phyloP scores from a whole-genome alignment of 2,888 invertebrate genomes.

The Acanthopleura granulata region DNA sequence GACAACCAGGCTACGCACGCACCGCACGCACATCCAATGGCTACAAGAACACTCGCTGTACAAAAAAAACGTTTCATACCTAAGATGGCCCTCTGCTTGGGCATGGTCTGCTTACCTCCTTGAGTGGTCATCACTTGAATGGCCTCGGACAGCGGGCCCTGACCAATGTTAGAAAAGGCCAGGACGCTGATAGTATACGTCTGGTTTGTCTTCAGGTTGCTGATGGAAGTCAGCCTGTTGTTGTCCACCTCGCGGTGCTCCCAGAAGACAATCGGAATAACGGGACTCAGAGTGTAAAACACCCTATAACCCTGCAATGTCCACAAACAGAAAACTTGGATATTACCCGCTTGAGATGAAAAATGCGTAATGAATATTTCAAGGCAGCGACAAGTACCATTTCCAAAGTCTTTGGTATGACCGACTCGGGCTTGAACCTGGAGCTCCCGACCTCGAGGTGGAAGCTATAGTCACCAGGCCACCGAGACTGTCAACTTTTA shows the following conservation, averaged over 20 bases:
- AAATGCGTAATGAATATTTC: too few relatives aligned
- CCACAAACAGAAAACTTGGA: background rate
- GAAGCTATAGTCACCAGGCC: too few relatives aligned
- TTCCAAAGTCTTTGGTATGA: too few relatives aligned
- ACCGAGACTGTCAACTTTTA: background rate
- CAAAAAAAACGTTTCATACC: background rate
- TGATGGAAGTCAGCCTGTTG: slow-evolving; percentile 86
- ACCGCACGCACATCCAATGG: slow-evolving; percentile 21
- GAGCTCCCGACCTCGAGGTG: too few relatives aligned
- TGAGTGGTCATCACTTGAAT: slow-evolving; percentile 98
- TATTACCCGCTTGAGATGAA: background rate
- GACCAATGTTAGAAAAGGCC: slow-evolving; percentile 89
- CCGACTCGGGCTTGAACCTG: too few relatives aligned
- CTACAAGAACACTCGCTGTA: slow-evolving; percentile 3
- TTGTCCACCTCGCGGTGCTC: slow-evolving; percentile 93
- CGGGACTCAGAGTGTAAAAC: slow-evolving; percentile 92
- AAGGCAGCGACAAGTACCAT: background rate
- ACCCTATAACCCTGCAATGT: slow-evolving; percentile 92
- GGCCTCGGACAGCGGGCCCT: slow-evolving; percentile 94
- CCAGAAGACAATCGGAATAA: slow-evolving; percentile 90
- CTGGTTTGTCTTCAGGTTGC: slow-evolving; percentile 89
- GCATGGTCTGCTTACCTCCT: slow-evolving; percentile 73
- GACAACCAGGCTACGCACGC: slow-evolving; percentile 6
- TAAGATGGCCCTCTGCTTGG: too few relatives aligned
- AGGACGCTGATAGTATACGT: slow-evolving; percentile 90